A percentile compares a stretch with the other conserved stretches of the same genome.
Conservation (phyloP, 2,888 invertebrate species). For the Patella depressa region DNA sequence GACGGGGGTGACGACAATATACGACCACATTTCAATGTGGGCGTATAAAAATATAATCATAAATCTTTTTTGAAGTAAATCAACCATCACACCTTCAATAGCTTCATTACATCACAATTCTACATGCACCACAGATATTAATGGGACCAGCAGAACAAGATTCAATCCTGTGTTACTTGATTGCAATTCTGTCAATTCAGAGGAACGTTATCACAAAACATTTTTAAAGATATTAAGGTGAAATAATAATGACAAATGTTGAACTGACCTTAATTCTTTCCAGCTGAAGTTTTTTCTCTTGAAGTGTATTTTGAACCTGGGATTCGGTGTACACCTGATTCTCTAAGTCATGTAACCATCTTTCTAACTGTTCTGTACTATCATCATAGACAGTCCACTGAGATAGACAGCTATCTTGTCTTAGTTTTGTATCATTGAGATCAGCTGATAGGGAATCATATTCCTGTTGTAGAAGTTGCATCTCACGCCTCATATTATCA, state of each 20-base stretch:
- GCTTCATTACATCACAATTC: no score
- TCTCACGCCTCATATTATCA: slow-evolving; percentile 86
- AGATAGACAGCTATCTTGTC: slow-evolving; percentile 87
- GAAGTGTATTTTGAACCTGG: slow-evolving; percentile 73
- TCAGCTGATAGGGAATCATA: slow-evolving; percentile 90
- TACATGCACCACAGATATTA: no score
- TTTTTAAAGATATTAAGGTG: no score
- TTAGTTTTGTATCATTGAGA: slow-evolving; percentile 79
- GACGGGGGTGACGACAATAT: no score
- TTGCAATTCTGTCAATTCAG: no score
- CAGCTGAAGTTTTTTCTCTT: slow-evolving; percentile 71
- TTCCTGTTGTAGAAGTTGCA: slow-evolving; percentile 84
- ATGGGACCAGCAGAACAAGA: no score
- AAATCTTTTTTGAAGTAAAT: no score
- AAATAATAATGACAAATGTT: background rate
- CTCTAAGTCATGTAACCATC: slow-evolving; percentile 85
- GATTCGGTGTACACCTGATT: slow-evolving; percentile 85
- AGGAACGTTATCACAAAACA: no score
- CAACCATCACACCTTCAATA: no score
- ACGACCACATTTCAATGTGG: no score
- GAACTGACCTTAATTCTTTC: slow-evolving; percentile 87
- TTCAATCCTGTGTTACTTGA: no score
- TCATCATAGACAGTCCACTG: slow-evolving; percentile 96
- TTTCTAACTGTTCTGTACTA: slow-evolving; percentile 81
- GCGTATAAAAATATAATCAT: no score